A percentile compares a stretch with the other conserved stretches of the same genome.
Conservation (phyloP, 2,113 vertebrate species). For the Serilophus lunatus region DNA sequence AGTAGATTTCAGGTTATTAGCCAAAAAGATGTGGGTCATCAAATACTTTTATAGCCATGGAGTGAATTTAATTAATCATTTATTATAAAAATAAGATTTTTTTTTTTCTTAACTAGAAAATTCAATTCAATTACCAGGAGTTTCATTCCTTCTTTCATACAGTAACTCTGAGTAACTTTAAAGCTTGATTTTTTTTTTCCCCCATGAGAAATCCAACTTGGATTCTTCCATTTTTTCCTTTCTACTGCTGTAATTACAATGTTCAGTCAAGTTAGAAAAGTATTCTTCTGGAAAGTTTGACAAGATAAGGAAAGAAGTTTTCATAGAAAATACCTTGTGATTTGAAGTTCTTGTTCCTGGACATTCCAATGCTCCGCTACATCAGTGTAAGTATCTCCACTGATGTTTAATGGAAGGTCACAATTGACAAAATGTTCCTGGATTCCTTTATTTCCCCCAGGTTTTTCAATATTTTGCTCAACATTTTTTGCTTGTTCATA, state of each 20-base stretch:
- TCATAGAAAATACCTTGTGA: background rate
- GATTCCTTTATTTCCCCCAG: background rate
- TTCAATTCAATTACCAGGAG: constrained; percentile 9
- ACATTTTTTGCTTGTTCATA: rapidly evolving
- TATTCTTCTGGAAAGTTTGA: background rate
- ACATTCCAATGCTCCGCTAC: background rate
- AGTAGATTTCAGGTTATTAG: constrained; percentile 35
- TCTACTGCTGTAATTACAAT: background rate
- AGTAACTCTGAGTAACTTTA: background rate
- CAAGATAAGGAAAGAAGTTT: background rate
- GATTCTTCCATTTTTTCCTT: background rate
- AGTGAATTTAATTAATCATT: constrained; percentile 60
- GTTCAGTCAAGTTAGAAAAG: background rate
- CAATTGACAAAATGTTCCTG: background rate
- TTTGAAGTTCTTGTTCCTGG: background rate
- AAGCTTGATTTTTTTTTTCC: rapidly evolving
- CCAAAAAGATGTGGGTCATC: constrained; percentile 29
- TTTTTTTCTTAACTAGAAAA: constrained; percentile 51
- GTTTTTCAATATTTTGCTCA: background rate
- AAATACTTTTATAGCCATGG: constrained; percentile 51
- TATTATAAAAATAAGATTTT: constrained; percentile 42
- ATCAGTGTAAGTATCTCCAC: background rate
- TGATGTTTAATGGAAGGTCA: background rate
- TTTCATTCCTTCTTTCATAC: background rate
- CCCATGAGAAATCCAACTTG: background rate